Evolutionary conservation across 2,888 invertebrate genomes (phyloP).

Genomic region (Busseola fusca): DNA sequence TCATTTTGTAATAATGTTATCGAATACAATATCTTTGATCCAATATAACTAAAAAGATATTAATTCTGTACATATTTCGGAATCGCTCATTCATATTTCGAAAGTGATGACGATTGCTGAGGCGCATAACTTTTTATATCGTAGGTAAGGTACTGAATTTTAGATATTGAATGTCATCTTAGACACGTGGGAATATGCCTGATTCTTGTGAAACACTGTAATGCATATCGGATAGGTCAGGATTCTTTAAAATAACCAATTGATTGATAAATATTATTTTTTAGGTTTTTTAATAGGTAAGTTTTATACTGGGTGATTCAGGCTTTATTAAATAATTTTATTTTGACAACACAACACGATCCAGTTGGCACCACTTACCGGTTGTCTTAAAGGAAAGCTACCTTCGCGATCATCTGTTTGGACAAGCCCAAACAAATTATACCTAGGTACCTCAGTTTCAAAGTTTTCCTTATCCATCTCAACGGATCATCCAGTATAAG

Average conservation of each 20-base stretch:
- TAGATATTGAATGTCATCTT: no score
- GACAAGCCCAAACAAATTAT: background rate
- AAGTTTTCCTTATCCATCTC: background rate
- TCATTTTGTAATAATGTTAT: no score
- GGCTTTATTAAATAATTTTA: conserved; percentile 4
- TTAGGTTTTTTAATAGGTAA: background rate
- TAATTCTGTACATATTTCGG: background rate
- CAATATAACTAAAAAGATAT: background rate
- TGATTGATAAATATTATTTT: background rate
- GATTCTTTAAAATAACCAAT: background rate
- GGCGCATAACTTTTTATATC: background rate
- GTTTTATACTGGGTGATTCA: background rate
- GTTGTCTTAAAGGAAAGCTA: background rate
- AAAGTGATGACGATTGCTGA: background rate
- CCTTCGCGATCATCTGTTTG: background rate
- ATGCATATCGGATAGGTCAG: background rate
- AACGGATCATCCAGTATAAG: conserved; percentile 1
- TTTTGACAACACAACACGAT: background rate
- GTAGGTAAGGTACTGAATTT: background rate
- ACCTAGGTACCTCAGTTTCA: background rate
- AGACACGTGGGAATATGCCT: no score
- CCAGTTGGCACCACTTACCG: background rate
- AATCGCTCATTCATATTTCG: background rate
- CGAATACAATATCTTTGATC: background rate
- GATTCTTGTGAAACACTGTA: background rate